Conservation (phyloP, 2,797 vertebrate genomes). For the Brachyalestes nurse region DNA sequence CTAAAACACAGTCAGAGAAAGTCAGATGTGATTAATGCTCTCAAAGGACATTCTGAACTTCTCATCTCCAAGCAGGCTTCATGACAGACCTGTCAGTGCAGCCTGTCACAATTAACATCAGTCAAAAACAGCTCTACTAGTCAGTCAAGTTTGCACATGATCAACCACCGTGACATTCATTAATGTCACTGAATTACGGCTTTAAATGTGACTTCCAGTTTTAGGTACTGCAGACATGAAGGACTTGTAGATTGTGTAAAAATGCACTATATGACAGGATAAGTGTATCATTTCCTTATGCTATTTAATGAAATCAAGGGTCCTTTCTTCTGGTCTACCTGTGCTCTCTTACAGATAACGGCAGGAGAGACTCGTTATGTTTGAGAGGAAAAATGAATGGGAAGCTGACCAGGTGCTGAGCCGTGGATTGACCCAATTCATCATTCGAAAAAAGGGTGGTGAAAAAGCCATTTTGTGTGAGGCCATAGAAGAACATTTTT, state of each 20-base stretch:
- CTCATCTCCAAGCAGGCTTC: conserved; percentile 14
- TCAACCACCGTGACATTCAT: conserved; percentile 12
- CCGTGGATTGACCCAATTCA: not conserved
- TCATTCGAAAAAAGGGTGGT: not conserved
- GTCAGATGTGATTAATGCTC: conserved; percentile 34
- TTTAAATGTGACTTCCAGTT: not conserved
- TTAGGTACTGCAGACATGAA: no score
- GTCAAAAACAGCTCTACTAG: conserved; percentile 2
- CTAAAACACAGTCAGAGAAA: conserved; percentile 11
- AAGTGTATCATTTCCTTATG: no score
- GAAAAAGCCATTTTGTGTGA: no score
- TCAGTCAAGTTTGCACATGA: conserved; percentile 5
- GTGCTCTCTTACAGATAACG: not conserved
- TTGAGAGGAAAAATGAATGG: not conserved
- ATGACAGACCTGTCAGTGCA: not conserved
- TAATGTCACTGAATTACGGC: not conserved
- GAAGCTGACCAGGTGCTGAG: not conserved
- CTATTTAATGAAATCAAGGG: no score
- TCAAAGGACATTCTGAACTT: conserved; percentile 13
- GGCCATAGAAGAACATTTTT: no score
- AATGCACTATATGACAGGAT: not conserved
- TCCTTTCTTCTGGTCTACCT: not conserved
- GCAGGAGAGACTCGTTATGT: not conserved
- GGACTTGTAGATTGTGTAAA: not conserved
- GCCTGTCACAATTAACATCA: conserved; percentile 35